Evolutionary conservation across 2,113 vertebrate species (phyloP).

Genomic region (Atractosteus spatula): DNA sequence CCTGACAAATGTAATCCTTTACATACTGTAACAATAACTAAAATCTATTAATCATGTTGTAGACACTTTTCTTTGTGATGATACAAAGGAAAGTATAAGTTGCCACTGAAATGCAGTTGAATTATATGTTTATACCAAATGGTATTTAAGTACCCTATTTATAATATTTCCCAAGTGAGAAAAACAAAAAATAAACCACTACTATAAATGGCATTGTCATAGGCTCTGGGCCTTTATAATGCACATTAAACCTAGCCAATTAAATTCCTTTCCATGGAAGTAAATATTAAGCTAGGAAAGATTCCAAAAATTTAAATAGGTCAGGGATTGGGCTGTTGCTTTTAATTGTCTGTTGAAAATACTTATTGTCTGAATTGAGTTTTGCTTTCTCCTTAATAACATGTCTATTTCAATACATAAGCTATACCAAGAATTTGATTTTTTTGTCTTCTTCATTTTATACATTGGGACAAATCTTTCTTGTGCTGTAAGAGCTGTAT

Average conservation of each 20-base stretch:
- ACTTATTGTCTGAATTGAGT: neutral
- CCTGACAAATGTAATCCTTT: too few species aligned
- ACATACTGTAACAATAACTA: neutral
- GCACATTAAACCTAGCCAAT: neutral
- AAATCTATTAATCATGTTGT: neutral
- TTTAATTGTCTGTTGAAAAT: neutral
- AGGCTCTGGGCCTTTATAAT: neutral
- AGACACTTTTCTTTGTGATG: neutral
- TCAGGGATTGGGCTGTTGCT: neutral
- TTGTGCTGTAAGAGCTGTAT: too few species aligned
- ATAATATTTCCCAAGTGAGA: neutral
- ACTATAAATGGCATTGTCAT: neutral
- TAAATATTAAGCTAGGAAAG: neutral
- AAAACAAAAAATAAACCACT: neutral
- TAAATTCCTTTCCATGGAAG: neutral
- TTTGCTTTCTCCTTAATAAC: neutral
- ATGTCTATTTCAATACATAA: neutral
- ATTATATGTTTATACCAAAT: neutral
- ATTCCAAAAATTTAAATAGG: neutral
- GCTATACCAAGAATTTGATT: neutral
- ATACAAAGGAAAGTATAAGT: neutral
- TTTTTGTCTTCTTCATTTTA: neutral
- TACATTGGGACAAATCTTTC: neutral
- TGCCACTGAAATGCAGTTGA: neutral
- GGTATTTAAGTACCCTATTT: neutral